Percentiles rank a stretch among this genome's conserved stretches.
These are phyloP conservation scores for Listrodromus nycthemerus DNA, from an alignment of 2,888 invertebrate genomes.

Conservation along the genomic window DNA sequence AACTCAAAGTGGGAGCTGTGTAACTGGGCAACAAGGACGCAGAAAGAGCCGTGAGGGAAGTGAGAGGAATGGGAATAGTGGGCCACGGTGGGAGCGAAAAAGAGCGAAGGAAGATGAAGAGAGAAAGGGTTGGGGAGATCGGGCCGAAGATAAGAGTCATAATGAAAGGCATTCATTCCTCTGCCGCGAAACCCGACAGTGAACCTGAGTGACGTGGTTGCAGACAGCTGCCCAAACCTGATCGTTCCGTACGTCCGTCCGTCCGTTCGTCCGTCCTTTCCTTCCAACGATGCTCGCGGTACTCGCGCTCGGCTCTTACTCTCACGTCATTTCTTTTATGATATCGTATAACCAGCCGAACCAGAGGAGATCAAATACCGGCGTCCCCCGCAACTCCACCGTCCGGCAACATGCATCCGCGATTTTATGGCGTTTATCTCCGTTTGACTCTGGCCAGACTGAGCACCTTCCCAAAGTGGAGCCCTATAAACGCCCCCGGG, in stretches of 20 bases:
- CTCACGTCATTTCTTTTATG: slow-evolving; percentile 81
- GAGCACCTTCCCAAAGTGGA: not conserved
- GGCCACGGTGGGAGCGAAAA: slow-evolving; percentile 17
- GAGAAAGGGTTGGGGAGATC: slow-evolving; percentile 73
- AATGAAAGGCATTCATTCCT: slow-evolving; percentile 84
- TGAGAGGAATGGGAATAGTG: slow-evolving; percentile 17
- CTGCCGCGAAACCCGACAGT: slow-evolving; percentile 78
- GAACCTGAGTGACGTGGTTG: slow-evolving; percentile 84
- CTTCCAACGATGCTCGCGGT: slow-evolving; percentile 51
- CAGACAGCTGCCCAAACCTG: slow-evolving; percentile 84
- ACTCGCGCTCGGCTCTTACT: slow-evolving; percentile 47
- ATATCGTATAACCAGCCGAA: slow-evolving; percentile 83
- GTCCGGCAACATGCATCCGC: slow-evolving; percentile 32
- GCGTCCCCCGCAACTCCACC: slow-evolving; percentile 32
- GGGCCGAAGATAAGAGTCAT: slow-evolving; percentile 81
- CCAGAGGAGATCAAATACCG: slow-evolving; percentile 70
- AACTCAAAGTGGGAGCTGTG: slow-evolving; percentile 30
- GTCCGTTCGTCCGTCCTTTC: slow-evolving; percentile 68
- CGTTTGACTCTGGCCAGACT: slow-evolving; percentile 13
- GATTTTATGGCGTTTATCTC: slow-evolving; percentile 42
- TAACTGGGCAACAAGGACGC: slow-evolving; percentile 68
- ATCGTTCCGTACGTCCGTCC: slow-evolving; percentile 78
- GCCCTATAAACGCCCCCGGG: not conserved
- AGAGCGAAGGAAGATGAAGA: slow-evolving; percentile 48
- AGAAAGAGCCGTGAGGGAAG: slow-evolving; percentile 44